Base-by-base conservation (phyloP, 1,140 invertebrate species). In the Acromyrmex echinatior region DNA sequence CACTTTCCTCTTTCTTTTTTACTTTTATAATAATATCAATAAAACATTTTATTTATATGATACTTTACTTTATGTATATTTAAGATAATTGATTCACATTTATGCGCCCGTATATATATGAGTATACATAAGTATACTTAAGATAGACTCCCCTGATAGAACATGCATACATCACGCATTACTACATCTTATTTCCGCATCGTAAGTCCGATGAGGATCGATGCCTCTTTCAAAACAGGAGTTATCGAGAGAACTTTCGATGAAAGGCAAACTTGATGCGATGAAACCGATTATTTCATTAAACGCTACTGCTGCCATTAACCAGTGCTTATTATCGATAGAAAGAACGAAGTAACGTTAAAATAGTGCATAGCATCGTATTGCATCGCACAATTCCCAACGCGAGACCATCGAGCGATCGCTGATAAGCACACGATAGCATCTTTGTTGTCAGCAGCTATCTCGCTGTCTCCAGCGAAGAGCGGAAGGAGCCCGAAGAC, bases 351-450 rank as follows among this genome's bases (percentile, higher is more conserved):
- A 49, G 31, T 25, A 28, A 7, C 58, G n/a, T 71, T 71, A 35
- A 49, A 51, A 18, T 65, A 60, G 35, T 49, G 71, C 18, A 14
- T 31, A 45, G 35, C 21, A 62, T 73, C 70, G 25, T 63, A 63
- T 25, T 51, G 66, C 60, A 62, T 51, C 71, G 58, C 56, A 58
- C 45, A 77, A 21, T 56, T 79, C 39, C 14, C 51, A 63, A 3
- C 49, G 49, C 73, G 60, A 51, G 74, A 85, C 45, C 18, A 76
- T 51, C 81, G 58, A 45, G 58, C 81, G 73, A 86, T 86, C 49
- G 31, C 66, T 51, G 82, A 86, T 86, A 86, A 86, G 49, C 62
- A 10, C 12, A 16, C 60, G 82, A 86, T 86, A 86, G 16, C 62
- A 86, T 79, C 74, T 21, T n/a, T 73, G 53, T 71, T 28, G 62